Evolutionary conservation across 2,888 invertebrate species (phyloP), one percentile per base, ranked within the genome.

Genomic region (Troglohyphantes excavatus): DNA sequence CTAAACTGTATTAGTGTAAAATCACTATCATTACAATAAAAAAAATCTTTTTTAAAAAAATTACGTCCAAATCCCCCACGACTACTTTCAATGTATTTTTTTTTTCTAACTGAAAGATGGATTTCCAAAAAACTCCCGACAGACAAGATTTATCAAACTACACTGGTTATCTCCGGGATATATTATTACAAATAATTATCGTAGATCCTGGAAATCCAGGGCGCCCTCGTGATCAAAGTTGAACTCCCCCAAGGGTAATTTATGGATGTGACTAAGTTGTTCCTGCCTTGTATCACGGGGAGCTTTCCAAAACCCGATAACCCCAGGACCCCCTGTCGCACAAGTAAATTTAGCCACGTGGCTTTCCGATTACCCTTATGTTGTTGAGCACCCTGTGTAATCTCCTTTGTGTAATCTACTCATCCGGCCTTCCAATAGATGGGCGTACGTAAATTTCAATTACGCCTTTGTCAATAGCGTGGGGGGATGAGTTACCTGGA

Each of bases 251-350:
- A 46, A 33, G 88, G 11, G 82, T 89, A 83, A 89, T 89, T 89
- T 89, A 89, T 89, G 61, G 75, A 83, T 89, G 88, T 82, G 88
- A 89, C 82, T 89, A 87, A 87, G 86, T 78, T 87, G 70, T 88
- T 70, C 81, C 87, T 87, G 81, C 87, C 61, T 72, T 70, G 46
- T 87, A 72, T 87, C 78, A 86, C 46, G 78, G 61, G 82, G 65
- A 63, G 65, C 87, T 76, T 75, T 75, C 68, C 46, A 76, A 85
- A 75, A 85, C 67, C 87, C 29, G 81, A 81, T 81, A 87, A 87
- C 87, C 87, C 73, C 59, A 27, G 59, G 65, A 65, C 67, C 79
- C 53, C 86, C 87, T 73, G 73, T 73, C 73, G 75, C 81, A 73
- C 75, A 76, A 83, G 82, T 83, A 89, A 83, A 90, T 79, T 84